Base-by-base conservation (phyloP, 2,113 vertebrate genomes). In the Pedionomus torquatus region DNA sequence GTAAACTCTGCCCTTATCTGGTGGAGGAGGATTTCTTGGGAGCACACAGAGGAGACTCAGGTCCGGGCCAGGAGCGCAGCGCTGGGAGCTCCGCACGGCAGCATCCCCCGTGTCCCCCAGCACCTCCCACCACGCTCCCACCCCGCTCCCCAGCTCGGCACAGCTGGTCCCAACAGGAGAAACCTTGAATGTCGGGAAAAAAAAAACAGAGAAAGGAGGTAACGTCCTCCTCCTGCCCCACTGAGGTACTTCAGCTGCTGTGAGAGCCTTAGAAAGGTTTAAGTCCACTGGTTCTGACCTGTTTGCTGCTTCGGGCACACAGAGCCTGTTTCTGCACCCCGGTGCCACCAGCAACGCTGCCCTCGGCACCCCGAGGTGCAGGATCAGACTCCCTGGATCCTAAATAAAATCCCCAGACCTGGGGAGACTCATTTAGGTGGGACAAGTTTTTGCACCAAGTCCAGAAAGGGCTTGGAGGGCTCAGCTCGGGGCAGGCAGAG, bases 141-240 rank as follows among this genome's bases (percentile, higher is more conserved):
- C n/a, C 35, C 30, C 2, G 4, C 17, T 58, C n/a, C 71, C 51
- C 4, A 52, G 26, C 25, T 52, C 26, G 2, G 52, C 44, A n/a
- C 31, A 35, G 20, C 39, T 1, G 1, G 39, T 1, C 5, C 28
- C 35, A 44, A 44, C 19, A 4, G 26, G 41, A 43, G 19, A 57
- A 5, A 30, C 33, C 30, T 48, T 66, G 0, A 0, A 6, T 3
- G 1, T 1, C 31, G 28, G n/a, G 43, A 5, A 43, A 43, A 21
- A 65, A 17, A 14, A 4, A 15, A 14, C 20, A 17, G 19, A 9
- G 57, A 69, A 52, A 33, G 21, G 11, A 13, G 8, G 44, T 2
- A 21, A 5, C 43, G 65, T 48, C 79, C 43, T 69, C 37, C 55
- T 37, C 21, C 30, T 10, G 5, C 24, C 63, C 64, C 63, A 46